Base-by-base conservation (phyloP, 92 coral and sea anemone genomes). In the Parazoanthus darwini region DNA sequence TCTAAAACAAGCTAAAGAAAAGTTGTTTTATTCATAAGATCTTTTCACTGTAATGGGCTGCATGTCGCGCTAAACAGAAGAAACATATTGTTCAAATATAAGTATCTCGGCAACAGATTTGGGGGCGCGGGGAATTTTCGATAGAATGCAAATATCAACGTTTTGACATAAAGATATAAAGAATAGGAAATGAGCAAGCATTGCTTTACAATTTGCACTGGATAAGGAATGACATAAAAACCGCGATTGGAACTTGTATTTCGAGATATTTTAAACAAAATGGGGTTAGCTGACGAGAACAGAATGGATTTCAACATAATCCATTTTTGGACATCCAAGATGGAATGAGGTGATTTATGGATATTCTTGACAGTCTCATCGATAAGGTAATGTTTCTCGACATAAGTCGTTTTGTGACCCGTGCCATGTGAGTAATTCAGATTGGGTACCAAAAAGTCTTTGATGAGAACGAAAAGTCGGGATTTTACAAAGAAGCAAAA, bases 51-150 rank as follows among this genome's bases (percentile, higher is more conserved):
- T 58, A 58, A 58, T 11, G 8, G 23, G 66, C 22, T 22, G 14
- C 35, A 71, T 71, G 76, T 71, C 16, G 37, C 14, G 77, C 23
- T 11, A 10, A 9, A 33, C 20, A 33, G 20, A n/a, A 33, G 20
- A 73, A 36, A 73, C 5, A 13, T 3, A 3, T 63, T 63, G 70
- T 63, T 63, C 16, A 14, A 73, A 11, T 43, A 26, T 4, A 36
- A 1, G 43, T 73, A 4, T 33, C 77, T 36, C 38, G 77, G 77
- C 77, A 73, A 73, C 77, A 73, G 4, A 22, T 36, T 73, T 73
- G 77, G 77, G 42, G 43, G 39, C 77, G 77, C 77, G 20, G 77
- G 77, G 77, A 73, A 73, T 73, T 73, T n/a, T 73, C 42, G 8
- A 10, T 36, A 33, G 77, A 73, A 73, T 73, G 77, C 77, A 63